Evolutionary conservation across 1,140 invertebrate species (phyloP).

Genomic region (Wasmannia auropunctata): DNA sequence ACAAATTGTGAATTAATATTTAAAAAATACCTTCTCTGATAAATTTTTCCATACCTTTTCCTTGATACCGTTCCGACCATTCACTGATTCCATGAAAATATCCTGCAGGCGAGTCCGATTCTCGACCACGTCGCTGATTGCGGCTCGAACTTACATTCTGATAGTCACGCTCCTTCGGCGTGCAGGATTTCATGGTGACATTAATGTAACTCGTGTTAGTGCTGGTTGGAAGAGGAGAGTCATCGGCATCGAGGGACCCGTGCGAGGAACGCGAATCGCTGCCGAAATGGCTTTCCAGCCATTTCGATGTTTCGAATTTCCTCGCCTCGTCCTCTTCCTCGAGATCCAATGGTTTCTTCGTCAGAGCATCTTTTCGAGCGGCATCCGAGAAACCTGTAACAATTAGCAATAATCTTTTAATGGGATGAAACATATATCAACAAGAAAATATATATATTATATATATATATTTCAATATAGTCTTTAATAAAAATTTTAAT

Average conservation of each 20-base stretch:
- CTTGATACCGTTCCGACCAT: constrained; percentile 89
- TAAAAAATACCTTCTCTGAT: neutral
- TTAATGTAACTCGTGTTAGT: constrained; percentile 91
- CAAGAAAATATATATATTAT: neutral
- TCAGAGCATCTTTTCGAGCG: constrained; percentile 91
- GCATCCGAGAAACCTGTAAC: constrained; percentile 76
- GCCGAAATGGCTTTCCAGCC: constrained; percentile 95
- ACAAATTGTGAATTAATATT: neutral
- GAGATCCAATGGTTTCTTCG: constrained; percentile 92
- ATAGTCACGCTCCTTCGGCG: constrained; percentile 77
- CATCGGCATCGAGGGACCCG: constrained; percentile 87
- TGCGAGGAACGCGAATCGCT: constrained; percentile 93
- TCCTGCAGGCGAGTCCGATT: constrained; percentile 83
- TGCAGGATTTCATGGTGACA: constrained; percentile 90
- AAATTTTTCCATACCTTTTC: constrained; percentile 62
- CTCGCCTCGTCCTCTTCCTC: constrained; percentile 95
- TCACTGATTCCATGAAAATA: constrained; percentile 91
- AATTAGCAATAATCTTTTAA: neutral
- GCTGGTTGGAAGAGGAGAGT: constrained; percentile 74
- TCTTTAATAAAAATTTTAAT: neutral
- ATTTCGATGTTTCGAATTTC: constrained; percentile 95
- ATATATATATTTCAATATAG: neutral
- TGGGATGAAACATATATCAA: neutral
- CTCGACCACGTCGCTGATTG: constrained; percentile 74
- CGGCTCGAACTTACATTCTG: constrained; percentile 76